Evolutionary conservation across 2,888 invertebrate genomes (phyloP).

Genomic region (Drosophila lutescens): DNA sequence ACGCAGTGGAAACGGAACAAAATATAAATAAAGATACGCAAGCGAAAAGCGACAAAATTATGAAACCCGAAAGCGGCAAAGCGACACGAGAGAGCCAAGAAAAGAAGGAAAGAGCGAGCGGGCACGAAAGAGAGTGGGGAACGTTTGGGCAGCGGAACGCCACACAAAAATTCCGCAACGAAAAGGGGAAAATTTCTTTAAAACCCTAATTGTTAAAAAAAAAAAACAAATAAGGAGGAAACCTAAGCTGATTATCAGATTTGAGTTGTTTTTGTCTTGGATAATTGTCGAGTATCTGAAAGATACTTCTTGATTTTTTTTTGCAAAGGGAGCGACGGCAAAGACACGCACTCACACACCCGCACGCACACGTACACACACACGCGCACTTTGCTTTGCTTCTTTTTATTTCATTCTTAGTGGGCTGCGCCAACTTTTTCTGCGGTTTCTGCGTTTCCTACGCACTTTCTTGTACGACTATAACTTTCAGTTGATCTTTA

Average conservation of each 20-base stretch:
- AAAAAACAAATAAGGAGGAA: not conserved
- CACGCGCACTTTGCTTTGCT: constrained; percentile 71
- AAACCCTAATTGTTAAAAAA: constrained; percentile 30
- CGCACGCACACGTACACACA: constrained; percentile 43
- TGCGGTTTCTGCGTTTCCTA: constrained; percentile 43
- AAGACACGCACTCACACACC: constrained; percentile 44
- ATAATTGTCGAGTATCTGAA: constrained; percentile 11
- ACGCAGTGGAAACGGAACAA: constrained; percentile 71
- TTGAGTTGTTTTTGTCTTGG: constrained; percentile 18
- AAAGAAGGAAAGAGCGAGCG: constrained; percentile 9
- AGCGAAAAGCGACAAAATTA: constrained; percentile 67
- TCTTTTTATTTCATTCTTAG: constrained; percentile 29
- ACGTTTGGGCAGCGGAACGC: constrained; percentile 61
- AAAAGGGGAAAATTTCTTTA: constrained; percentile 50
- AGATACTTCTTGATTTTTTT: constrained; percentile 23
- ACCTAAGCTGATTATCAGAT: constrained; percentile 27
- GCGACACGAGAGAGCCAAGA: constrained; percentile 53
- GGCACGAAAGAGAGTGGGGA: constrained; percentile 12
- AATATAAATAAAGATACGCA: constrained; percentile 77
- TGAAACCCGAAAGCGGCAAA: constrained; percentile 70
- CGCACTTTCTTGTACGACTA: constrained; percentile 36
- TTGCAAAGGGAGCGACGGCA: constrained; percentile 21
- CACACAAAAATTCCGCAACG: constrained; percentile 77
- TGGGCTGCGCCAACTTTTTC: constrained; percentile 65
- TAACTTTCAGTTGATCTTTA: constrained; percentile 37